Evolutionary conservation across 1,140 invertebrate species (phyloP).

Genomic region (Penaeus vannamei): DNA sequence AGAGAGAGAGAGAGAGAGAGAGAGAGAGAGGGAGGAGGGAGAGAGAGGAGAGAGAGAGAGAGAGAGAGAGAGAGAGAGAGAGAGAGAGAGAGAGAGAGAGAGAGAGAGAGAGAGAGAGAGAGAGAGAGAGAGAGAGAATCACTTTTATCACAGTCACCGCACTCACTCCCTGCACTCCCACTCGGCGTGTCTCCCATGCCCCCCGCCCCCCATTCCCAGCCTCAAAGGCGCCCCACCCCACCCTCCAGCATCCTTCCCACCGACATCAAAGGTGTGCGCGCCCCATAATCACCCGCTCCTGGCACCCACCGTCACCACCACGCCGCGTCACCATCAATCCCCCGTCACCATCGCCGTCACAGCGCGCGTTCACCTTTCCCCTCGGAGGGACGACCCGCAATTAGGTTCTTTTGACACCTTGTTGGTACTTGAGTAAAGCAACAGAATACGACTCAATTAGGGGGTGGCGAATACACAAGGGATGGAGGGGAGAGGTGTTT

Average conservation of each 20-base stretch:
- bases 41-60: neutral
- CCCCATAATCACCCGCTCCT: neutral
- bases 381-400: slow-evolving; percentile 21
- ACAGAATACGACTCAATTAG: slow-evolving; percentile 60
- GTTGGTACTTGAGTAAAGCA: slow-evolving; percentile 56
- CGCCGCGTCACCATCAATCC: neutral
- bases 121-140: neutral
- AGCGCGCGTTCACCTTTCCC: neutral
- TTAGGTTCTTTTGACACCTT: slow-evolving; percentile 59
- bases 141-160: neutral
- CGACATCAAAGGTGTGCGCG: too few species aligned
- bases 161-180: neutral
- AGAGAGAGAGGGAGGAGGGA: neutral
- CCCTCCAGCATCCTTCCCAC: neutral
- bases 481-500: slow-evolving; percentile 4
- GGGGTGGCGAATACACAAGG: slow-evolving; percentile 34
- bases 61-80: accelerated
- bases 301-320: neutral
- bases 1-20: too few species aligned
- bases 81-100: neutral
- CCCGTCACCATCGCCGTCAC: neutral
- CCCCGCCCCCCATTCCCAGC: neutral
- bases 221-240: neutral
- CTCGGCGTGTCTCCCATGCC: neutral
- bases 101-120: too few species aligned